Conservation (phyloP, 2,888 invertebrate genomes). For the Nephrotoma guestfalica region DNA sequence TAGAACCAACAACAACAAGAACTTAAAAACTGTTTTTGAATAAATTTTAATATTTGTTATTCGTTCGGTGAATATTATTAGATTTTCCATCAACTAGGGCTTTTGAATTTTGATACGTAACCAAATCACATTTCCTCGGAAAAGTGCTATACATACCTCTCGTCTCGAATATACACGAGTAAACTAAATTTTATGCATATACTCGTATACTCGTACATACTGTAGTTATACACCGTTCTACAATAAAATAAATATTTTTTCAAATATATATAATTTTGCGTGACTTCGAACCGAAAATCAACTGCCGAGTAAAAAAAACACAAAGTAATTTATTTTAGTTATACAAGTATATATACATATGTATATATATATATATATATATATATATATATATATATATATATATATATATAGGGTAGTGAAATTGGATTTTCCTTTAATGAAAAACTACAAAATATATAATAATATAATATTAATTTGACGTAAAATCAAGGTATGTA, state of each 20-base stretch:
- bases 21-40: not conserved
- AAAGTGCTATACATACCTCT: not conserved
- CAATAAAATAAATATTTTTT: not conserved
- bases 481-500: not conserved
- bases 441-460: not conserved
- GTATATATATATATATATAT: too few relatives aligned
- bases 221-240: not conserved
- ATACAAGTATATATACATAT: not conserved
- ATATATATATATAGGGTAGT: not conserved
- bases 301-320: not conserved
- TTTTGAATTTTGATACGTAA: not conserved
- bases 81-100: not conserved
- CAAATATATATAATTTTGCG: not conserved
- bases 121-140: not conserved
- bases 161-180: not conserved
- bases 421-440: not conserved
- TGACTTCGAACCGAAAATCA: not conserved
- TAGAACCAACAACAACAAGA: not conserved
- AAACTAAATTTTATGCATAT: not conserved
- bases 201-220: not conserved
- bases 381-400: too few relatives aligned
- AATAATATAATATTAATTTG: not conserved
- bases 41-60: not conserved
- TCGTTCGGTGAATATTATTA: not conserved
- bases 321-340: not conserved